Evolutionary conservation across 2,888 invertebrate species (phyloP), one percentile per base, ranked within the genome.

Genomic region (Amblyjoppa fuscipennis): DNA sequence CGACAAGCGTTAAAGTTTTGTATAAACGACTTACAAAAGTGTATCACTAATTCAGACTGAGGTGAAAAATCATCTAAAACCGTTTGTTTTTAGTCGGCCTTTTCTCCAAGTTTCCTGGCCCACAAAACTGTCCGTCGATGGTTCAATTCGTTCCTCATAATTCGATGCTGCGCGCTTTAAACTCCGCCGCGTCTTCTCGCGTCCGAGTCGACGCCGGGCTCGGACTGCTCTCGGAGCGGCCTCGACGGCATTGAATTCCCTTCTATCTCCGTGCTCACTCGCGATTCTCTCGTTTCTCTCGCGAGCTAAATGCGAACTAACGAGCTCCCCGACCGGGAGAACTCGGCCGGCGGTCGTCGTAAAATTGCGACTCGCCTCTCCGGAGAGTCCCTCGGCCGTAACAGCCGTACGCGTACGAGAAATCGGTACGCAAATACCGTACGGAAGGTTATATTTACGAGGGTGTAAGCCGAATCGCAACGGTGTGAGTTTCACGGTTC

Each of bases 291-390:
- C 77, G 38, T 51, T 59, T 53, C 77, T 83, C 85, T 79, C 74
- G 69, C 53, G 34, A 59, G 84, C 84, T 84, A 84, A 84, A 84
- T 81, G 84, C 81, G 76, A 84, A 84, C 84, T 84, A 81, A 81
- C 84, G 84, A 84, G 84, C 84, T 80, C 84, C 81, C 71, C 71
- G 69, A 76, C 80, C 76, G 81, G 76, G 80, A 84, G 71, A 84
- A 84, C 84, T 84, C 84, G 84, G 76, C 75, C 84, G 76, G 70
- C 80, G 76, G 76, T 84, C 64, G 70, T 84, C 84, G 84, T 84
- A 84, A 84, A 84, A 84, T 84, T 84, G 71, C 45, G 71, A 80
- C 84, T 84, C 80, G 69, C 75, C 51, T 49, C 20, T 61, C 61
- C 69, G 59, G 45, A 16, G 45, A 45, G 69, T 20, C 64, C 16